Base-by-base conservation (phyloP, 2,113 vertebrate species). In the Numenius arquata region DNA sequence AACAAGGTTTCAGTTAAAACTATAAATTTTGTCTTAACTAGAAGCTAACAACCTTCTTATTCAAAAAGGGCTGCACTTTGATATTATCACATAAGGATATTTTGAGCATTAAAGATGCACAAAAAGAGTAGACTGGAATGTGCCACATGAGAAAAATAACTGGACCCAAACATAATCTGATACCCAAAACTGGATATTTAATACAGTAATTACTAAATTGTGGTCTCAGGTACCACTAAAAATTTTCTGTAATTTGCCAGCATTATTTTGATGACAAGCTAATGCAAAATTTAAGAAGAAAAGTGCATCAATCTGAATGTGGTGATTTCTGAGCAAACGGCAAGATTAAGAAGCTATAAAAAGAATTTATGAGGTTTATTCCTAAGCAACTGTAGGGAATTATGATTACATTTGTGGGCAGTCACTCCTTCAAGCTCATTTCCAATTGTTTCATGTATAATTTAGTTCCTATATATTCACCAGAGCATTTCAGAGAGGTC, bases 21-120 rank as follows among this genome's bases (percentile, higher is more conserved):
- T 52, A 22, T 76, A 88, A 87, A 89, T 95, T 85, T 79, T 72
- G 12, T 81, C 70, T 91, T 95, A 94, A 93, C 62, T 93, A 48
- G 48, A 85, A 95, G 36, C 6, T 53, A 94, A 94, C 85, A 36
- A 86, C 38, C 25, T 91, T 80, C 85, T 66, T 27, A 55, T 95
- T 90, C 45, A 74, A 79, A 93, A 74, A 43, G 5, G 6, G 14
- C 8, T 73, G 23, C 9, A 41, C 8, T 81, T 32, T 9, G 15
- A 62, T 86, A 12, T 43, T 63, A 36, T 26, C 7, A 41, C 5
- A 1, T 32, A 41, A 56, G 2, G 30, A 50, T 56, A 80, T 72
- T 91, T 71, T 41, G 40, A 88, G 15, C 36, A 63, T 12, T 55
- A 78, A 85, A 77, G 36, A 72, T 34, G 32, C n/a, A 87, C 21